Percentiles rank a stretch among this genome's conserved stretches.
These are phyloP conservation scores for Zeugodacus cucurbitae DNA, from an alignment of 1,140 invertebrate genomes.

Conservation along the genomic window DNA sequence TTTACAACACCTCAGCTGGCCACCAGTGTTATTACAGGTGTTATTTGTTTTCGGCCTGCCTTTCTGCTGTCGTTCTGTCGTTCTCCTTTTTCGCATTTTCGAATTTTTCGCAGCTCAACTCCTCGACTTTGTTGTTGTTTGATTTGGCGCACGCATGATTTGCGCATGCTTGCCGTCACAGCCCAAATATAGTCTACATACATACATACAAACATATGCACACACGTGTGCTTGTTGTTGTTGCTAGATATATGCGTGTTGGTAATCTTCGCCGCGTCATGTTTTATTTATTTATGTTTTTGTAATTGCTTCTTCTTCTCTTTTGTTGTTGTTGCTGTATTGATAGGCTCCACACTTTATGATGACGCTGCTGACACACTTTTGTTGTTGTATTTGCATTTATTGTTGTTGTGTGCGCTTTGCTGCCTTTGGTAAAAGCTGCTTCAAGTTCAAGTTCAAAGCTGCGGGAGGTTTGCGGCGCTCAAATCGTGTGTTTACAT, in stretches of 20 bases:
- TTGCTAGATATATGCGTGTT: neutral
- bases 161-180: neutral
- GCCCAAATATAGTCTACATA: neutral
- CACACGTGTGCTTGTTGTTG: neutral
- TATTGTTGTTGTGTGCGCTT: neutral
- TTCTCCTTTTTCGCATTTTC: neutral
- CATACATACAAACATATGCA: neutral
- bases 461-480: neutral
- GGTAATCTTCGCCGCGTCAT: neutral
- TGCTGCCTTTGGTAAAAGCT: neutral
- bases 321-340: neutral
- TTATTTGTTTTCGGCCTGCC: neutral
- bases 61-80: neutral
- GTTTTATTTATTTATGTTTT: neutral
- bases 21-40: neutral
- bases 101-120: neutral
- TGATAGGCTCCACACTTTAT: neutral
- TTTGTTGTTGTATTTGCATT: neutral
- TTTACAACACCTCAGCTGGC: neutral
- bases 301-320: neutral
- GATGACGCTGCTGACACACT: neutral
- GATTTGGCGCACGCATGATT: neutral
- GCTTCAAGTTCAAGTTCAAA: slow-evolving; percentile 31
- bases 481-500: slow-evolving; percentile 3
- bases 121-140: neutral